Evolutionary conservation across 2,113 vertebrate species (phyloP).

Genomic region (Myiagra hebetior): DNA sequence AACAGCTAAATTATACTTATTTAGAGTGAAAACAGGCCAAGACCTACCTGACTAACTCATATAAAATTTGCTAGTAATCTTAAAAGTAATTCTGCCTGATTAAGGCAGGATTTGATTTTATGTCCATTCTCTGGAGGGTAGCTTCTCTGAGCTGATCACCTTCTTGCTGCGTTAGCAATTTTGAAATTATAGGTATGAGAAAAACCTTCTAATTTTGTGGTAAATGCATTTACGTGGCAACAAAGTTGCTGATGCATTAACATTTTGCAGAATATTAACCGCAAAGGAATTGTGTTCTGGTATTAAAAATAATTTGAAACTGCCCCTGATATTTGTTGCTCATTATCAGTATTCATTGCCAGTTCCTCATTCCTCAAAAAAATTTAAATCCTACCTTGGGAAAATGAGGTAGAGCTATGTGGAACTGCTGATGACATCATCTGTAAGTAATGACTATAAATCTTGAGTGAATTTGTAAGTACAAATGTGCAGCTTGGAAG

Average conservation of each 20-base stretch:
- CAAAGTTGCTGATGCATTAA: constrained; percentile 56
- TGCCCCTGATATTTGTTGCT: constrained; percentile 53
- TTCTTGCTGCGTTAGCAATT: constrained; percentile 8
- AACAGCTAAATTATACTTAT: neutral
- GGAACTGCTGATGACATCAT: constrained; percentile 68
- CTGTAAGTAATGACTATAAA: constrained; percentile 58
- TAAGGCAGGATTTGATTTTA: neutral
- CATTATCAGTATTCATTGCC: constrained; percentile 54
- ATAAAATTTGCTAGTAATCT: neutral
- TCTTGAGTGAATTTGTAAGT: constrained; percentile 52
- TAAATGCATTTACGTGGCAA: constrained; percentile 30
- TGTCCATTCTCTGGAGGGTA: neutral
- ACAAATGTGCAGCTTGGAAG: constrained; percentile 45
- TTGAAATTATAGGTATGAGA: constrained; percentile 25
- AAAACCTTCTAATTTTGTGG: neutral
- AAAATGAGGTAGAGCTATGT: constrained; percentile 65
- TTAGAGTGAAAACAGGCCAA: neutral
- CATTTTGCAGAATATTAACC: constrained; percentile 45
- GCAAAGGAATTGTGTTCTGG: constrained; percentile 35
- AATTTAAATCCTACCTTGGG: constrained; percentile 65
- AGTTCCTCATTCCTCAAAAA: constrained; percentile 68
- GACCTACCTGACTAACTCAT: neutral
- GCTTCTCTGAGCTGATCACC: neutral
- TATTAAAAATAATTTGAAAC: constrained; percentile 59
- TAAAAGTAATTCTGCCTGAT: neutral